Percentiles rank a stretch among this genome's conserved stretches.
These are phyloP conservation scores for Eristalis tenax DNA, from an alignment of 2,888 invertebrate species.

Conservation along the genomic window DNA sequence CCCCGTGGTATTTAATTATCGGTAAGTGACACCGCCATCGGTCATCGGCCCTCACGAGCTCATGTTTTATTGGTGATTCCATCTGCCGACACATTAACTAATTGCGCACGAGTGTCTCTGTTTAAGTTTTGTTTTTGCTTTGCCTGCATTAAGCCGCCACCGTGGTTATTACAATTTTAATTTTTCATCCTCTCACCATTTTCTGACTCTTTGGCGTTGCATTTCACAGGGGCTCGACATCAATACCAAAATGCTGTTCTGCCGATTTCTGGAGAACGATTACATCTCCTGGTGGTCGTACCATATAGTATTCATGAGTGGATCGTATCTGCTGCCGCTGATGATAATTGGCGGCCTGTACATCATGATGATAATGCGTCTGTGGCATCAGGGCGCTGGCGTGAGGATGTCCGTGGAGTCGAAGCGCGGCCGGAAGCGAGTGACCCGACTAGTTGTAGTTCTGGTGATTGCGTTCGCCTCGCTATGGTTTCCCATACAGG, in stretches of 20 bases:
- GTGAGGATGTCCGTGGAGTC: slow-evolving; percentile 89
- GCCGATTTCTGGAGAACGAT: slow-evolving; percentile 84
- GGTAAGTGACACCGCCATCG: slow-evolving; percentile 10
- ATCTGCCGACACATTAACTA: slow-evolving; percentile 49
- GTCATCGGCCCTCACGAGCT: slow-evolving; percentile 2
- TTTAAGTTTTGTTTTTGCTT: not conserved
- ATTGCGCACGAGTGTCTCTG: slow-evolving; percentile 34
- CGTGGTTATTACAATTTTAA: slow-evolving; percentile 20
- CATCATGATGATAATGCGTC: slow-evolving; percentile 91
- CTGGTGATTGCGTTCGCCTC: slow-evolving; percentile 95
- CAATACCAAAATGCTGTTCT: slow-evolving; percentile 41
- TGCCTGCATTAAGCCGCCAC: not conserved
- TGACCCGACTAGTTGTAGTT: slow-evolving; percentile 94
- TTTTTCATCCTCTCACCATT: not conserved
- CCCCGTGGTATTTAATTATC: slow-evolving; percentile 29
- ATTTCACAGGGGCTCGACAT: slow-evolving; percentile 78
- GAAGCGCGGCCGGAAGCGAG: slow-evolving; percentile 90
- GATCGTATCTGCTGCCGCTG: slow-evolving; percentile 93
- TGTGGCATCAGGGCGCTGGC: slow-evolving; percentile 91
- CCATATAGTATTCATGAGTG: slow-evolving; percentile 91
- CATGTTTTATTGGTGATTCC: slow-evolving; percentile 41
- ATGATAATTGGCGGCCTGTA: slow-evolving; percentile 93
- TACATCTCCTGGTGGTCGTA: slow-evolving; percentile 79
- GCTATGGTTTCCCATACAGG: slow-evolving; percentile 97
- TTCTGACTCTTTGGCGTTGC: not conserved